These are phyloP conservation scores for Capromys pilorides DNA, from an alignment of 2,797 vertebrate species.

Conservation along the genomic window DNA sequence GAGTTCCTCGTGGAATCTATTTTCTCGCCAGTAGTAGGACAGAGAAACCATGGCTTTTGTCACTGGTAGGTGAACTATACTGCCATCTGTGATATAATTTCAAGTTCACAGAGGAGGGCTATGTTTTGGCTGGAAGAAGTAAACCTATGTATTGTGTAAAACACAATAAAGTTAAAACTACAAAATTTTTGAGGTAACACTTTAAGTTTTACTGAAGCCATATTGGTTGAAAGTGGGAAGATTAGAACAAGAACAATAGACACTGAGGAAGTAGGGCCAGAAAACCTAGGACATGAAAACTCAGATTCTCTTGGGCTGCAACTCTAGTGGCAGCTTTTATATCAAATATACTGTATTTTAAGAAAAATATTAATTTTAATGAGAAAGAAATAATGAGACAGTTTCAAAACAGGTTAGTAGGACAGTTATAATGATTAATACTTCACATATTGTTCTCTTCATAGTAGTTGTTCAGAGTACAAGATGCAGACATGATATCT, in stretches of 20 bases:
- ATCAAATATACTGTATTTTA: neutral
- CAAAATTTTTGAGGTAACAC: neutral
- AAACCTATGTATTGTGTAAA: neutral
- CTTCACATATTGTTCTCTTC: no score
- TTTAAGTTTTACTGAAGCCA: constrained; percentile 24
- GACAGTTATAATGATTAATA: no score
- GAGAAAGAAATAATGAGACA: no score
- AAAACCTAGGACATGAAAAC: neutral
- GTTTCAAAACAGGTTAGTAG: no score
- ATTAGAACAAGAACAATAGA: neutral
- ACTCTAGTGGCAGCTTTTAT: neutral
- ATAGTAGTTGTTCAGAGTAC: no score
- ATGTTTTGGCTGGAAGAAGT: neutral
- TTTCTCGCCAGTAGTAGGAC: neutral
- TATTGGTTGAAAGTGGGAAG: neutral
- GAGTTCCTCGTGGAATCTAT: neutral
- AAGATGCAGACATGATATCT: no score
- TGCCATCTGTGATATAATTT: neutral
- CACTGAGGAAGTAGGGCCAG: neutral
- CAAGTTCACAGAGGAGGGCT: neutral
- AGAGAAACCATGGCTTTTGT: neutral
- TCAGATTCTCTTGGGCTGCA: neutral
- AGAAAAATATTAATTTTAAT: no score
- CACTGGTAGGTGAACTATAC: neutral
- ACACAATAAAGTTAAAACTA: constrained; percentile 1